Evolutionary conservation across 2,888 invertebrate genomes (phyloP).

Genomic region (Eupeodes luniger): DNA sequence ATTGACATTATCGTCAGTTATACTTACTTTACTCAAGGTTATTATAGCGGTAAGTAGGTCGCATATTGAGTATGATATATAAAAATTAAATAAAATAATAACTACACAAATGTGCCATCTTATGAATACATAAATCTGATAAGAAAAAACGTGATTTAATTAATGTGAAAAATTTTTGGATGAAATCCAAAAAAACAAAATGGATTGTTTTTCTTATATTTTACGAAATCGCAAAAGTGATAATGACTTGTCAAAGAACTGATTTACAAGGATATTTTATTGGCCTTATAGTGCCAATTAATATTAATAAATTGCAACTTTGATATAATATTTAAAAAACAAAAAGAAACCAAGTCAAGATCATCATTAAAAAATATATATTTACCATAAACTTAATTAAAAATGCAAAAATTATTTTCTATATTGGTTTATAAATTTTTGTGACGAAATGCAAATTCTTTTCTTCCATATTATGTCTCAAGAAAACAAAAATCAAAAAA

Average conservation of each 20-base stretch:
- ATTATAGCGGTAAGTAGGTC: constrained; percentile 15
- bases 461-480: too few species aligned
- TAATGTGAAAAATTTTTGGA: constrained; percentile 12
- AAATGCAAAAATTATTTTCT: too few species aligned
- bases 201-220: background rate
- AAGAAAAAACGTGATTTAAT: constrained; percentile 6
- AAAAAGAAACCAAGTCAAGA: too few species aligned
- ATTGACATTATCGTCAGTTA: constrained; percentile 3
- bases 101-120: background rate
- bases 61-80: background rate
- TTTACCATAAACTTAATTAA: too few species aligned
- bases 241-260: constrained; percentile 18
- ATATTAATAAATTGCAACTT: too few species aligned
- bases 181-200: constrained; percentile 7
- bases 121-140: background rate
- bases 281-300: background rate
- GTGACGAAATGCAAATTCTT: too few species aligned
- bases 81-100: background rate
- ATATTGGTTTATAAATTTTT: too few species aligned
- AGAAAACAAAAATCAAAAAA: too few species aligned
- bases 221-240: background rate
- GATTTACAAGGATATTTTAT: constrained; percentile 5
- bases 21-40: constrained; percentile 16
- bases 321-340: too few species aligned
- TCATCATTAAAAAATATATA: too few species aligned